A percentile compares a stretch with the other conserved stretches of the same genome.
Conservation (phyloP, 1,140 invertebrate species). For the Trichogramma pretiosum region DNA sequence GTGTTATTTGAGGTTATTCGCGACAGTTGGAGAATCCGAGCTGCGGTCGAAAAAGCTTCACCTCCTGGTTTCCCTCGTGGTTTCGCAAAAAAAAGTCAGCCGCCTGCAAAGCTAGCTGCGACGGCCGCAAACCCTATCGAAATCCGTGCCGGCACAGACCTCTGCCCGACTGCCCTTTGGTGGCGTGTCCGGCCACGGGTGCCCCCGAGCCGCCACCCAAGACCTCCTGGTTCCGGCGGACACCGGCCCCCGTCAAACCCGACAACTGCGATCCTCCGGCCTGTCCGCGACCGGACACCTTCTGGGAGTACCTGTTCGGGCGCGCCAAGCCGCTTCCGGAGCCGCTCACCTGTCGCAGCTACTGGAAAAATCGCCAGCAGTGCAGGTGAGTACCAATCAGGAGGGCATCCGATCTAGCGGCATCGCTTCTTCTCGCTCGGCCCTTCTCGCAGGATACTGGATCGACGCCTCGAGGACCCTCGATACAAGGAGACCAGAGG, state of each 20-base stretch:
- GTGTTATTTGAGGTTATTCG: not conserved
- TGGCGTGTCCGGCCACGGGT: no score
- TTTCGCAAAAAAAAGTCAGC: no score
- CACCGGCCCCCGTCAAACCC: no score
- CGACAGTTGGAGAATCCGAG: not conserved
- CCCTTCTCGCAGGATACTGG: no score
- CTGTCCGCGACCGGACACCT: not conserved
- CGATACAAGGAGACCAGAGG: not conserved
- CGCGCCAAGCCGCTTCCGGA: constrained; percentile 7
- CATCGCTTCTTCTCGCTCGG: no score
- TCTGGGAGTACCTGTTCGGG: constrained; percentile 20
- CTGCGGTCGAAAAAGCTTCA: not conserved
- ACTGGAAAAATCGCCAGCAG: not conserved
- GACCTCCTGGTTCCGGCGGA: no score
- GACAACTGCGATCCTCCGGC: constrained; percentile 5
- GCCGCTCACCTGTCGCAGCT: constrained; percentile 1
- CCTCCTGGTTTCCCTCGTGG: no score
- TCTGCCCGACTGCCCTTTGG: no score
- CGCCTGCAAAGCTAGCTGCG: no score
- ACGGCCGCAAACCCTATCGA: no score
- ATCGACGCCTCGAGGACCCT: constrained; percentile 13
- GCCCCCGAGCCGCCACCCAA: no score
- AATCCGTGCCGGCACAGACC: no score
- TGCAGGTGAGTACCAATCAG: constrained; percentile 1
- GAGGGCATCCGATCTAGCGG: not conserved